Base-by-base conservation (phyloP, 2,113 vertebrate genomes). In the Girardinichthys multiradiatus region DNA sequence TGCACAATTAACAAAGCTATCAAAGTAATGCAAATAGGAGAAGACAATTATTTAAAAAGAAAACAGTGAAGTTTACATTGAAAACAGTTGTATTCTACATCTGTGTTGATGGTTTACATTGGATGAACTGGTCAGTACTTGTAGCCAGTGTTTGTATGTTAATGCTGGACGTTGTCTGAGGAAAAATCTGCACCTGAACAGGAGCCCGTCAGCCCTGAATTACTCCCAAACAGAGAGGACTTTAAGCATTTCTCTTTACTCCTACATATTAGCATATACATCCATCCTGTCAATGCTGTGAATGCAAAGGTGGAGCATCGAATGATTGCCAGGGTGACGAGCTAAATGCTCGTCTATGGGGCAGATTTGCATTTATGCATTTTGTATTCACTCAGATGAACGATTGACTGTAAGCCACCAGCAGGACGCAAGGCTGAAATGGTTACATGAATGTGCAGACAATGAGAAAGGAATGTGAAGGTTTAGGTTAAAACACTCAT, bases 101-200 rank as follows among this genome's bases (percentile, higher is more conserved):
- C 28, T 24, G 37, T 26, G 39, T 28, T 33, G 9, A 21, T 13
- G 15, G 26, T n/a, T 51, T 42, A 17, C 26, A 24, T 15, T 6
- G 28, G 35, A 28, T 2, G 0, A 45, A 28, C 72, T 79, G 65
- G 69, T 86, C 42, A 2, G 72, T 58, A 72, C 80, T 82, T 85
- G 83, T 42, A 6, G 4, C 11, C 6, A 3, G 17, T n/a, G 27
- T 60, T 54, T 35, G 19, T 13, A 76, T 84, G 83, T 39, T 57
- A 80, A 90, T 68, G 66, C 8, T 19, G 51, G 31, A 42, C 37
- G 27, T 35, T 9, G 30, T 68, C 42, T 42, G 58, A 68, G 79
- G 45, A 33, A 39, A 51, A 51, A 89, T 88, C 75, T 84, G 74
- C 79, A 83, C 31, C 17, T 87, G 27, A 92, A 87, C 76, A 76